Percentiles rank a stretch among this genome's conserved stretches.
These are phyloP conservation scores for Sphecodes monilicornis DNA, from an alignment of 2,888 invertebrate genomes.

Conservation along the genomic window DNA sequence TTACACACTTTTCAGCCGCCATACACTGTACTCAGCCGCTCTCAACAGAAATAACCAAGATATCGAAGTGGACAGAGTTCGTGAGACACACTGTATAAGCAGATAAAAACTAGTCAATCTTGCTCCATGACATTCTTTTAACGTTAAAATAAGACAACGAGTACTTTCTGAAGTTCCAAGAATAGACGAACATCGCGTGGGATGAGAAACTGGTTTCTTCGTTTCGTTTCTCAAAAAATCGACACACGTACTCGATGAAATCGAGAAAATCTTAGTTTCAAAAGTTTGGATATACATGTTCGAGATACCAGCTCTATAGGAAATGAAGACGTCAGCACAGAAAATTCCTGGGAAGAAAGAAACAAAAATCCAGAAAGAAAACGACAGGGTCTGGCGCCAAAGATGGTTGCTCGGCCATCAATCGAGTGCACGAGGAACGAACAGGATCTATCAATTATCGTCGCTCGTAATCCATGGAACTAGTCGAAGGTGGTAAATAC, in stretches of 20 bases:
- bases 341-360: background rate
- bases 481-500: constrained; percentile 47
- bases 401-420: constrained; percentile 1
- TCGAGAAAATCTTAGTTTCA: background rate
- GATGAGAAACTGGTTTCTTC: background rate
- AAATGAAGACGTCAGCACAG: background rate
- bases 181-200: background rate
- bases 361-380: background rate
- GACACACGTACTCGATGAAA: background rate
- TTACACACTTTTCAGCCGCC: too few relatives aligned
- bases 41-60: too few relatives aligned
- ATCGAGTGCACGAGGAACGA: background rate
- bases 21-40: too few relatives aligned
- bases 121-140: background rate
- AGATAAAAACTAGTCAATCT: background rate
- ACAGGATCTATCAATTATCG: constrained; percentile 58
- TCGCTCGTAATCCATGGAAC: constrained; percentile 43
- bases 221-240: background rate
- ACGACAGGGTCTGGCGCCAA: constrained; percentile 11
- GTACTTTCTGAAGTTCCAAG: background rate
- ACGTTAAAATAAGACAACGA: background rate
- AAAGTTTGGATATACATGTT: background rate
- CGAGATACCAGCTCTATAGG: too few relatives aligned
- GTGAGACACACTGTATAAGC: too few relatives aligned
- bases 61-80: too few relatives aligned